Base-by-base conservation (phyloP, 1,140 invertebrate species). In the Procambarus virginalis region DNA sequence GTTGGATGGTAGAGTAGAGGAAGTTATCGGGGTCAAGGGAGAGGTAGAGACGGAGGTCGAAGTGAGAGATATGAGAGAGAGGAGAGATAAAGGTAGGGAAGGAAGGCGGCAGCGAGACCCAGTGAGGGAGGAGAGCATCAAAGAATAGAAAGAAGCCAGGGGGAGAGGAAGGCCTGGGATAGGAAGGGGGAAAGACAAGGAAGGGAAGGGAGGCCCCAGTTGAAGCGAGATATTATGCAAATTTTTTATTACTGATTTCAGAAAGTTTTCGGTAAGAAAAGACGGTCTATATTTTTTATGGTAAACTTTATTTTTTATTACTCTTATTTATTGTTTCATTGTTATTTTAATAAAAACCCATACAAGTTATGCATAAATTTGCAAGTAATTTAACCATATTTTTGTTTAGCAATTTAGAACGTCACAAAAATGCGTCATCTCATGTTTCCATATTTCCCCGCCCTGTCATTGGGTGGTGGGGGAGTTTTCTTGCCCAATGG, bases 361-460 rank as follows among this genome's bases (percentile, higher is more conserved):
- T 55, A 55, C 8, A 55, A 55, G 34, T 34, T 34, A 34, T 34
- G 34, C 34, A 34, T 34, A 34, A 34, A 34, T 34, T 34, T 12
- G 51, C 51, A 55, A 2, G 8, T 9, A 55, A 5, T 55, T 55
- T 55, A 55, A 12, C 51, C 51, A 5, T 55, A 55, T 5, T 55
- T 55, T 9, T 55, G 8, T 55, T 55, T 8, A 55, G 51, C 8
- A 55, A 55, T 12, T 55, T 5, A 55, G 51, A 55, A 55, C 51
- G 51, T 55, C 51, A 55, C 51, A 1, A 8, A 55, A 12, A 55
- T 55, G 8, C 51, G 22, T 75, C 22, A 17, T 51, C 49, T 75
- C 22, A 84, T 75, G 60, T 51, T 73, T 84, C n/a, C 83, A 84
- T 84, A 84, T 84, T 84, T 75, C 51, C 83, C 83, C 14, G 8